A percentile compares a stretch with the other conserved stretches of the same genome.
phyloP scores from a whole-genome alignment of 30 jellyfish, hydroid and myxozoan genomes.

The Chrysaora quinquecirrha region DNA sequence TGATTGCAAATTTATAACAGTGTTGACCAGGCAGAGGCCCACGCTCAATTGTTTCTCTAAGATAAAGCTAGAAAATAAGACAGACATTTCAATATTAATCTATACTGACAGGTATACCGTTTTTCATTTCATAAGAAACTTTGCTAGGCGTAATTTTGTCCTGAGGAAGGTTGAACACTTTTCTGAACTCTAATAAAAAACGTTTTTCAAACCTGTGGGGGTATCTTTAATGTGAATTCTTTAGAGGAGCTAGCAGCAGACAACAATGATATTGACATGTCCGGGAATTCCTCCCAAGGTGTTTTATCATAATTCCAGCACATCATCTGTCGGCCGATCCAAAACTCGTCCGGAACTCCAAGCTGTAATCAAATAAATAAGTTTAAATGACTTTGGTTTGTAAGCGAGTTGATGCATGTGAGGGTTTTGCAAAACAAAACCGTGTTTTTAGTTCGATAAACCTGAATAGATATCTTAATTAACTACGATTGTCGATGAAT shows the following conservation, averaged over 20 bases:
- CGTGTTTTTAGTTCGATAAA: too few relatives aligned
- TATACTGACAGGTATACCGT: too few relatives aligned
- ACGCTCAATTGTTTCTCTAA: conserved; percentile 95
- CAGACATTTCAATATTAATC: neutral
- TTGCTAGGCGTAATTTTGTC: too few relatives aligned
- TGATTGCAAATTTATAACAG: conserved; percentile 98
- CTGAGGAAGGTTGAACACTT: too few relatives aligned
- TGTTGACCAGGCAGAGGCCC: conserved; percentile 99
- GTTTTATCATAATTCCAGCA: conserved; percentile 99
- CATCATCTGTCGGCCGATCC: conserved; percentile 99
- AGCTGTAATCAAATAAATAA: conserved; percentile 48
- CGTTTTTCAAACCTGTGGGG: conserved; percentile 99
- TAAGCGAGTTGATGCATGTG: too few relatives aligned
- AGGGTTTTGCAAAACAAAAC: too few relatives aligned
- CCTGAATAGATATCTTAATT: too few relatives aligned
- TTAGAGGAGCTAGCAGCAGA: conserved; percentile 92
- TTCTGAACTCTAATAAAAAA: too few relatives aligned
- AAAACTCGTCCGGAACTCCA: conserved; percentile 99
- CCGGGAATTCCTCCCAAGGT: conserved; percentile 99
- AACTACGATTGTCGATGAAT: too few relatives aligned
- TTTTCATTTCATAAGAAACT: neutral
- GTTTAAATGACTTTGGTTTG: too few relatives aligned
- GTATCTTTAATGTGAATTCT: conserved; percentile 88
- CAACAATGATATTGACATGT: conserved; percentile 92
- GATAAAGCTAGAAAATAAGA: conserved; percentile 71